These are phyloP conservation scores for Nebria salina DNA, from an alignment of 2,888 invertebrate genomes.

Conservation along the genomic window DNA sequence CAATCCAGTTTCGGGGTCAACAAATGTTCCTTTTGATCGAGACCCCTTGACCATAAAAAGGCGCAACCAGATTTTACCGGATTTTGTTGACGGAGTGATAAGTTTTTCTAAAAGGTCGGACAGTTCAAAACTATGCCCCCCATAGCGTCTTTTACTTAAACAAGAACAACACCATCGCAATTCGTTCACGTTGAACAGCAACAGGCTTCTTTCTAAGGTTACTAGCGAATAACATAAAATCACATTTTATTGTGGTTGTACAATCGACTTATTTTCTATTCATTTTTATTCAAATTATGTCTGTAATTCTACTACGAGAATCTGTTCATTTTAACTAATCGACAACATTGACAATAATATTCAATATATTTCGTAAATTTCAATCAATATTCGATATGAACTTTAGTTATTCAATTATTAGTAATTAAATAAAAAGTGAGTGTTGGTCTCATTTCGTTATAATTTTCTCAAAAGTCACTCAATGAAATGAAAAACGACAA, in stretches of 20 bases:
- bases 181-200: background rate
- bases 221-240: background rate
- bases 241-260: background rate
- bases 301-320: no score
- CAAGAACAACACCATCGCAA: background rate
- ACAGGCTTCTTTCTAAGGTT: slow-evolving; percentile 2
- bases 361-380: no score
- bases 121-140: slow-evolving; percentile 56
- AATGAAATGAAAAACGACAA: no score
- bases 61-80: slow-evolving; percentile 68
- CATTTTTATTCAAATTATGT: no score
- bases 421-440: no score
- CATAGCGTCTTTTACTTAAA: slow-evolving; percentile 44
- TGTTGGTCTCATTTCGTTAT: no score
- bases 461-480: no score
- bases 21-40: slow-evolving; percentile 55
- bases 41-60: slow-evolving; percentile 71
- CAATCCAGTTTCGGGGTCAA: slow-evolving; percentile 57
- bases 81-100: slow-evolving; percentile 57
- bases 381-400: no score
- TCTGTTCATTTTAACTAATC: no score
- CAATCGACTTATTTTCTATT: no score
- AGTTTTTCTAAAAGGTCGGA: slow-evolving; percentile 27
- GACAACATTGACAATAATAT: no score
- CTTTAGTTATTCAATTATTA: no score